Percentiles rank a stretch among this genome's conserved stretches.
phyloP scores from a whole-genome alignment of 1,140 invertebrate species.

The Glomeris maerens region DNA sequence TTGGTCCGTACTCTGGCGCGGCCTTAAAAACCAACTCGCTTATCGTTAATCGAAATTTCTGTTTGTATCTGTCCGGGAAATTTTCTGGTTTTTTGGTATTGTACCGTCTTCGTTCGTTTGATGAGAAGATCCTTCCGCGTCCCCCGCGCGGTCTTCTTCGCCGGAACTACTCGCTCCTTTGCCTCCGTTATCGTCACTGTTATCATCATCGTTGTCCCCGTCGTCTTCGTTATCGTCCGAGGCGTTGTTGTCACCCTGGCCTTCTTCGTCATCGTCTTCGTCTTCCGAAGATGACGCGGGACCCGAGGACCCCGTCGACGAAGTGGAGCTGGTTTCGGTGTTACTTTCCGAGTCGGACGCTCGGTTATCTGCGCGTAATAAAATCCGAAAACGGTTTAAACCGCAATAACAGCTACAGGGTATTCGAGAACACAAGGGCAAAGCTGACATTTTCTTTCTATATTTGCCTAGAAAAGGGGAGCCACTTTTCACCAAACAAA shows the following conservation, averaged over 20 bases:
- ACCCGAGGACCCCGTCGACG: not conserved
- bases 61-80: too few species aligned
- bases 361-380: not conserved
- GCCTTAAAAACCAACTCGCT: not conserved
- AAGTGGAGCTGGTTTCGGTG: conserved; percentile 11
- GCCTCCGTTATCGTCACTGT: conserved; percentile 18
- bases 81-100: too few species aligned
- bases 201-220: conserved; percentile 19
- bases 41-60: too few species aligned
- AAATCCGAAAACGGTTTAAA: not conserved
- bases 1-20: not conserved
- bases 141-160: conserved; percentile 2
- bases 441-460: too few species aligned
- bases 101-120: too few species aligned
- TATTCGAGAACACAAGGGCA: too few species aligned
- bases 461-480: too few species aligned
- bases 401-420: too few species aligned
- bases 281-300: conserved; percentile 1
- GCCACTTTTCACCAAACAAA: too few species aligned
- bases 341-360: conserved; percentile 14
- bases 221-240: conserved; percentile 20
- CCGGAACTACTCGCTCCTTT: conserved; percentile 13
- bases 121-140: not conserved
- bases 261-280: conserved; percentile 5
- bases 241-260: conserved; percentile 22